Percentiles rank a stretch among this genome's conserved stretches.
These are phyloP conservation scores for Drosophila lacicola DNA, from an alignment of 2,888 invertebrate species.

Conservation along the genomic window DNA sequence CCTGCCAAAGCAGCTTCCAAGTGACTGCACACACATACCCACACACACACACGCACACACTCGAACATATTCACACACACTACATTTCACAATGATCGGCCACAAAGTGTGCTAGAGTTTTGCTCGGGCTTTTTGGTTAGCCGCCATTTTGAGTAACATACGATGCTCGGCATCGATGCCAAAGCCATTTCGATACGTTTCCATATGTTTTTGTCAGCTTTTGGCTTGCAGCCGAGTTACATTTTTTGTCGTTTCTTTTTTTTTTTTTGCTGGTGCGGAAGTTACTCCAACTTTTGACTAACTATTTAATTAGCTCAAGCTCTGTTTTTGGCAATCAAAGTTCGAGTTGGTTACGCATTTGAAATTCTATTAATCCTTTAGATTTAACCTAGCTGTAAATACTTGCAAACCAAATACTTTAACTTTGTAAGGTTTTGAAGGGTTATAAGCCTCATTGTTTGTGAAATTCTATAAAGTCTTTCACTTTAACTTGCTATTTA, in stretches of 20 bases:
- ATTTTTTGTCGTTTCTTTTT: too few relatives aligned
- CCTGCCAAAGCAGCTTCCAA: conserved; percentile 66
- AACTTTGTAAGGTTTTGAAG: too few relatives aligned
- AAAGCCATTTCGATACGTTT: conserved; percentile 35
- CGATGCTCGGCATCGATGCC: conserved; percentile 46
- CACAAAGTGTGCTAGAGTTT: conserved; percentile 62
- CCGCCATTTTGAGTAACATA: conserved; percentile 36
- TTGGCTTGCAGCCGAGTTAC: conserved; percentile 25
- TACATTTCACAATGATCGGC: conserved; percentile 54
- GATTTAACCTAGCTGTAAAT: background rate
- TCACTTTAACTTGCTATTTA: too few relatives aligned
- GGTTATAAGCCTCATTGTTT: too few relatives aligned
- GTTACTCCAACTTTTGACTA: conserved; percentile 20
- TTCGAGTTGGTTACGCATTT: background rate
- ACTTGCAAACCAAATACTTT: too few relatives aligned
- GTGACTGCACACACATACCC: conserved; percentile 49
- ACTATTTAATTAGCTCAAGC: conserved; percentile 35
- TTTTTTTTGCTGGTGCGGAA: background rate
- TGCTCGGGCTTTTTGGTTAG: conserved; percentile 24
- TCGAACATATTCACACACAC: conserved; percentile 4
- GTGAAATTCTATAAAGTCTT: too few relatives aligned
- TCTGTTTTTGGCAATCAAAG: background rate
- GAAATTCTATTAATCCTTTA: background rate
- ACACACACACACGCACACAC: background rate
- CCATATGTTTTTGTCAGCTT: conserved; percentile 52